Conservation (phyloP, 37 sponge, comb jelly and placozoan genomes). For the Corticium candelabrum region DNA sequence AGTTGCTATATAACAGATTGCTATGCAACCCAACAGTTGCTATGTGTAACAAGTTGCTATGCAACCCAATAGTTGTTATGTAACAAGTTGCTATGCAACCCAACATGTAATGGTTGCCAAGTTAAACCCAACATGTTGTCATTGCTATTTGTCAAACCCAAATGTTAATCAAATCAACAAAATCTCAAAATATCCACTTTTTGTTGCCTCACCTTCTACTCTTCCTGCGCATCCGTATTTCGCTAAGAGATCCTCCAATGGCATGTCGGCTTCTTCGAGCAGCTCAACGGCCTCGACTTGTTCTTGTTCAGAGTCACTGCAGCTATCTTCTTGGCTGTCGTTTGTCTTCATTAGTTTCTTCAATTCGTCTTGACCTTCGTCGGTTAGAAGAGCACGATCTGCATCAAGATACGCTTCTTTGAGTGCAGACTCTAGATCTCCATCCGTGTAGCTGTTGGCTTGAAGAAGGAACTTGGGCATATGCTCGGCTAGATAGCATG, state of each 20-base stretch:
- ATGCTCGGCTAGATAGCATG: constrained; percentile 55
- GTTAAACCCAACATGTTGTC: too few relatives aligned
- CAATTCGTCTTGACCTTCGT: constrained; percentile 47
- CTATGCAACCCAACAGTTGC: too few relatives aligned
- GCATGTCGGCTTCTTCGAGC: constrained; percentile 68
- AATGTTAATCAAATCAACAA: too few relatives aligned
- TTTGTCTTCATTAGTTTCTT: constrained; percentile 9
- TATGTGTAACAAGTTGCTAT: too few relatives aligned
- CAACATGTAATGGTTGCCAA: too few relatives aligned
- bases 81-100: too few relatives aligned
- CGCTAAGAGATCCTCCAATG: constrained; percentile 50
- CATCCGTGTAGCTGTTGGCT: constrained; percentile 15
- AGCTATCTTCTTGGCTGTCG: constrained; percentile 7
- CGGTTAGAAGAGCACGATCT: constrained; percentile 30
- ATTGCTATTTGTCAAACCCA: too few relatives aligned
- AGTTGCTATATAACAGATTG: too few relatives aligned
- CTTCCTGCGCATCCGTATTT: constrained; percentile 41
- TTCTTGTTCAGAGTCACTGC: constrained; percentile 10
- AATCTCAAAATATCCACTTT: too few relatives aligned
- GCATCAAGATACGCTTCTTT: constrained; percentile 57
- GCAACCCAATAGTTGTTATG: too few relatives aligned
- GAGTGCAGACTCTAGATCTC: constrained; percentile 37
- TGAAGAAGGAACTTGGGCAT: constrained; percentile 42
- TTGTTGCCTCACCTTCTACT: too few relatives aligned
- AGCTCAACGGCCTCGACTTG: constrained; percentile 42